Evolutionary conservation across 1,140 invertebrate genomes (phyloP), one percentile per base, ranked within the genome.

Genomic region (Drosophila bifasciata): DNA sequence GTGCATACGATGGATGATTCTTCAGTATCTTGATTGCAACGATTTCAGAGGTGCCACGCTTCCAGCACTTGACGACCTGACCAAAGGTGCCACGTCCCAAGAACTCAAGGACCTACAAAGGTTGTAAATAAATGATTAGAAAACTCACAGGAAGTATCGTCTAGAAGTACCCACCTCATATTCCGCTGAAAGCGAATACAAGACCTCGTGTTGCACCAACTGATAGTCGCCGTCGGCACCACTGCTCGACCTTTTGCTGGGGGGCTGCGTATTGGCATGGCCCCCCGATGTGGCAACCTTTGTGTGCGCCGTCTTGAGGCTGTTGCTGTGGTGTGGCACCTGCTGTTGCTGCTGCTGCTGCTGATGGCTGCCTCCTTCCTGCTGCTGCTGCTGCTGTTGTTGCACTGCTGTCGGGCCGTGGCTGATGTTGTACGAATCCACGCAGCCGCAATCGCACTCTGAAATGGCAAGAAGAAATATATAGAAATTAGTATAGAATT

Each of bases 51-150:
- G 99, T 99, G 91, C 99, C 99, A 92, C 99, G 99, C 92, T 99
- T 99, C 99, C 99, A 99, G 92, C 99, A 99, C 93, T 99, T 99
- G 79, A 99, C 98, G 78, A 99, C 98, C 94, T 99, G 98, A 66
- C 99, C 99, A 93, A 99, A 99, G 51, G 99, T 99, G 74, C 98
- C 98, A 76, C 99, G 95, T 76, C 99, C 99, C 70, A 99, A 94
- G 93, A 99, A 99, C 92, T 99, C 99, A 79, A 99, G 93, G 63
- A 99, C 99, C 93, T 94, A 1, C 8, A 16, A 8, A n/a, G 11
- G 4, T 7, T 0, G 8, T 49, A 1, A 6, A 5, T 3, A 1
- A 16, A 5, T 15, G 8, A 16, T 1, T 1, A 1, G 3, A 9
- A 1, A 1, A 7, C 11, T 5, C 9, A 0, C 6, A 3, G 9